phyloP scores from a whole-genome alignment of 2,888 invertebrate species.

The Cataglyphis rosenhaueri region DNA sequence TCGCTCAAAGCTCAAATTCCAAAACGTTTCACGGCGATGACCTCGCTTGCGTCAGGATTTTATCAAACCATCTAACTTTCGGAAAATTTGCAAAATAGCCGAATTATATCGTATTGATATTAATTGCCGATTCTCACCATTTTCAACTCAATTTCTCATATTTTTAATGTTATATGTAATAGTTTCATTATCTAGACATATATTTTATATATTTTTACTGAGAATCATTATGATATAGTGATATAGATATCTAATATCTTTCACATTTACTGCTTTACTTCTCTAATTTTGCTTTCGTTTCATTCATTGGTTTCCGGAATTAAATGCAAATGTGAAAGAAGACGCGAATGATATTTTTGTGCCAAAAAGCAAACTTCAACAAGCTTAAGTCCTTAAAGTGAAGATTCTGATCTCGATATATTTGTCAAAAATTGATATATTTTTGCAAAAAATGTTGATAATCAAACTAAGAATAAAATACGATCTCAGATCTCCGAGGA shows the following conservation, averaged over 20 bases:
- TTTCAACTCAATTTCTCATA: background rate
- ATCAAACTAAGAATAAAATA: slow-evolving; percentile 20
- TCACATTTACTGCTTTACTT: background rate
- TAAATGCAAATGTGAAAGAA: background rate
- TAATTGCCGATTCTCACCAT: background rate
- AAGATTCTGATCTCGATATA: background rate
- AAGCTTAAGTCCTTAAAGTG: background rate
- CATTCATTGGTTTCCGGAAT: background rate
- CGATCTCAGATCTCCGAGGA: background rate
- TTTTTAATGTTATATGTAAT: background rate
- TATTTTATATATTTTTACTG: background rate
- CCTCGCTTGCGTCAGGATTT: slow-evolving; percentile 23
- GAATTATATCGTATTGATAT: background rate
- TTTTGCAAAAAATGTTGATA: slow-evolving; percentile 26
- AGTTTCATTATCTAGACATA: background rate
- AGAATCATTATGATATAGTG: background rate
- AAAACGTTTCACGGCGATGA: slow-evolving; percentile 19
- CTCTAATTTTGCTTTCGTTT: background rate
- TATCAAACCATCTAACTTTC: slow-evolving; percentile 6
- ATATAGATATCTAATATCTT: background rate
- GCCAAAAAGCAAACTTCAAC: background rate
- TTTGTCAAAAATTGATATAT: slow-evolving; percentile 4
- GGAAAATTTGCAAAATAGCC: background rate
- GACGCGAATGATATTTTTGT: background rate
- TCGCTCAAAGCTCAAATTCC: slow-evolving; percentile 36